Evolutionary conservation across 2,888 invertebrate genomes (phyloP).

Genomic region (Ophion slaviceki): DNA sequence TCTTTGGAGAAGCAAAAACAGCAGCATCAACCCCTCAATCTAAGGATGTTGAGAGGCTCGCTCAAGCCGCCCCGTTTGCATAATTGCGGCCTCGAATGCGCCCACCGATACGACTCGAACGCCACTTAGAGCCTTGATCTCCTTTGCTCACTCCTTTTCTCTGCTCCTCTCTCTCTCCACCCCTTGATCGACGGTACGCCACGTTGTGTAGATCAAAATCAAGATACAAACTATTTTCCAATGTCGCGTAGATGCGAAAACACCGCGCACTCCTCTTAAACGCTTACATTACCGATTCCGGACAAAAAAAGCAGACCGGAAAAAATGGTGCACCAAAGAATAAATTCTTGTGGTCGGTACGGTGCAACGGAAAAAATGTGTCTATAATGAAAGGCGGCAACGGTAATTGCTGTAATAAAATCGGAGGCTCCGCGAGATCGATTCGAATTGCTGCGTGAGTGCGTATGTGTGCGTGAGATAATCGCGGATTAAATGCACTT

Average conservation of each 20-base stretch:
- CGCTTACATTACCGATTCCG: conserved; percentile 10
- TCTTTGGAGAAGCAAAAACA: conserved; percentile 73
- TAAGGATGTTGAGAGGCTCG: conserved; percentile 71
- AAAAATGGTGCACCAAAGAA: conserved; percentile 7
- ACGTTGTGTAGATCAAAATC: conserved; percentile 24
- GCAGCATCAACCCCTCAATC: conserved; percentile 79
- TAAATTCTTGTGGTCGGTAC: conserved; percentile 27
- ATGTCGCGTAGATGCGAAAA: conserved; percentile 35
- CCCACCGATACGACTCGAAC: conserved; percentile 58
- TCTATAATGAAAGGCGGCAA: conserved; percentile 45
- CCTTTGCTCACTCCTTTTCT: conserved; percentile 30
- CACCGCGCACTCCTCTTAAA: conserved; percentile 29
- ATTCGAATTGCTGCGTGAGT: conserved; percentile 25
- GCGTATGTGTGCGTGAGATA: conserved; percentile 30
- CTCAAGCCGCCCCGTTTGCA: conserved; percentile 76
- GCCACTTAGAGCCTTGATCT: conserved; percentile 62
- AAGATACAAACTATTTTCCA: conserved; percentile 36
- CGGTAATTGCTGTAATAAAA: conserved; percentile 44
- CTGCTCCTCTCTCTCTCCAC: neutral
- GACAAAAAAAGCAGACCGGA: neutral
- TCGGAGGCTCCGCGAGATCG: neutral
- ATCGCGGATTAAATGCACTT: conserved; percentile 59
- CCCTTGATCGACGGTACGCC: conserved; percentile 22
- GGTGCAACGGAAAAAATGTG: conserved; percentile 11
- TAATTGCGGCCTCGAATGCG: conserved; percentile 75